phyloP scores from a whole-genome alignment of 2,888 invertebrate genomes.

The Tridacna gigas region DNA sequence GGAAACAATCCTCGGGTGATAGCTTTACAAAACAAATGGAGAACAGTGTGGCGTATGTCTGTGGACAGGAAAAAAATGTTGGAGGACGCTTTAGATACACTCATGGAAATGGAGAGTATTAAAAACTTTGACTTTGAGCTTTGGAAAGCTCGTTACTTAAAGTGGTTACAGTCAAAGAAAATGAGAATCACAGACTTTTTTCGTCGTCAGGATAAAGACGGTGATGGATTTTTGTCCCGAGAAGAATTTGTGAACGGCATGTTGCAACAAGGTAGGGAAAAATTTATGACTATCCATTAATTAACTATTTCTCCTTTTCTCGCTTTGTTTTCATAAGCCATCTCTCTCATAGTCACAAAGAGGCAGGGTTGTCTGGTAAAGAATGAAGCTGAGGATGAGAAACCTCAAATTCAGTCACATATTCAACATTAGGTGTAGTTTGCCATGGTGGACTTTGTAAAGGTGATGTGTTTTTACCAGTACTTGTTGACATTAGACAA shows the following conservation, averaged over 20 bases:
- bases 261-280: constrained; percentile 81
- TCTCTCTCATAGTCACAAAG: no score
- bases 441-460: no score
- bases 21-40: constrained; percentile 83
- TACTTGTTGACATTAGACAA: no score
- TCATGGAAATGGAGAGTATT: constrained; percentile 84
- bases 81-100: constrained; percentile 83
- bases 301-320: no score
- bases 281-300: not conserved
- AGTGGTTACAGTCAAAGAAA: constrained; percentile 84
- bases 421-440: no score
- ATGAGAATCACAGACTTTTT: constrained; percentile 85
- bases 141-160: constrained; percentile 83
- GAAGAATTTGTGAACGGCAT: constrained; percentile 85
- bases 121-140: constrained; percentile 85
- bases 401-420: no score
- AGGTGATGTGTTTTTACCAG: no score
- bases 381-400: no score
- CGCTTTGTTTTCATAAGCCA: no score
- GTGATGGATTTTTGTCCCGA: constrained; percentile 81
- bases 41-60: constrained; percentile 84
- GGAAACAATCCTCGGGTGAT: constrained; percentile 79
- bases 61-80: constrained; percentile 84
- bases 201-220: constrained; percentile 83
- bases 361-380: no score